Evolutionary conservation across 2,797 vertebrate genomes (phyloP), one percentile per base, ranked within the genome.

Genomic region (Oreortyx pictus): DNA sequence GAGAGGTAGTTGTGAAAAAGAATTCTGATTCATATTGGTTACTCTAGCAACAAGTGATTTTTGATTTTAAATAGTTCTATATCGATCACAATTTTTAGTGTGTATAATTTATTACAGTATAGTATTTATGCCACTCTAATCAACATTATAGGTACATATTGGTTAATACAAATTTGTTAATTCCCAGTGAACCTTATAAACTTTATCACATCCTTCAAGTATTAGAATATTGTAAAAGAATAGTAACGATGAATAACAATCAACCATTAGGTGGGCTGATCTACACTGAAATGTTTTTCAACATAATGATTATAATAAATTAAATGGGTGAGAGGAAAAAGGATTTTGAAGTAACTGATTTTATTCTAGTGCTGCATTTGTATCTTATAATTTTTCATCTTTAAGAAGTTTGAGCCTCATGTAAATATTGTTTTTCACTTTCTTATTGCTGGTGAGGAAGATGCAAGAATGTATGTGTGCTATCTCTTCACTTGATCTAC

Each of bases 141-240:
- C 90, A 91, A 87, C 23, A 31, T 73, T 86, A 76, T 56, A 84
- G 88, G 19, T 81, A 66, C 44, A 15, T 31, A 35, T 61, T 88
- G 23, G 88, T 93, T 94, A 71, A 95, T 92, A 93, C 89, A 92
- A 67, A 57, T 82, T 43, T 74, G 5, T 41, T 88, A 44, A 87
- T 91, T 91, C 70, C 68, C 75, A 75, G 17, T 65, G 46, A 82
- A 57, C 31, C 82, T 64, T 62, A 39, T 50, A 82, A 56, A 66
- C 13, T 66, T 86, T 65, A 29, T 18, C 16, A 57, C 23, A 50
- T 80, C 37, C 23, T 93, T 77, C 56, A 92, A 2, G 35, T 91
- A 17, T 23, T 66, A 23, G 20, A 19, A 29, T 41, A 61, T 13
- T 84, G 20, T 76, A 77, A 83, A 92, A 75, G 64, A 67, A 54